A percentile compares a stretch with the other conserved stretches of the same genome.
These are phyloP conservation scores for Phoenicopterus ruber DNA, from an alignment of 2,113 vertebrate genomes.

Conservation along the genomic window DNA sequence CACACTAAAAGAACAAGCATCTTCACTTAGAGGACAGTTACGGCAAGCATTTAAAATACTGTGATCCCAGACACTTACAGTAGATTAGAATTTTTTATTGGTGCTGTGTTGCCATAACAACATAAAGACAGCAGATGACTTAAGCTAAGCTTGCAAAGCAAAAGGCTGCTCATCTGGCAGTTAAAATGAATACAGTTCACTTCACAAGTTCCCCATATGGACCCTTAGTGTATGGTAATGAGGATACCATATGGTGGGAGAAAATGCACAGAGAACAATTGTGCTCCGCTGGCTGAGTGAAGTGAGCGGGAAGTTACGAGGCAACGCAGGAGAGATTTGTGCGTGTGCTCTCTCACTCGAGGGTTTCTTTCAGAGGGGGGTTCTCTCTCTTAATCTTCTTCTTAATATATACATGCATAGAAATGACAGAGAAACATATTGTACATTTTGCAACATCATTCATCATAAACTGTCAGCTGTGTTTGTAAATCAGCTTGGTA, in stretches of 20 bases:
- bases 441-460: constrained; percentile 75
- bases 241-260: constrained; percentile 83
- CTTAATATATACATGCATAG: constrained; percentile 64
- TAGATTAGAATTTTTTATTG: constrained; percentile 86
- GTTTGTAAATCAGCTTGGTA: constrained; percentile 79
- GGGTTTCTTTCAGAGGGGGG: constrained; percentile 63
- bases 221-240: constrained; percentile 84
- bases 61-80: constrained; percentile 79
- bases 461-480: constrained; percentile 79
- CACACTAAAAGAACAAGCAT: constrained; percentile 32
- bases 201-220: constrained; percentile 87
- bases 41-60: constrained; percentile 77
- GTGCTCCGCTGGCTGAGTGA: constrained; percentile 73
- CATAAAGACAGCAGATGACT: constrained; percentile 83
- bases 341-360: constrained; percentile 59
- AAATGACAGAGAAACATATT: constrained; percentile 76
- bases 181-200: constrained; percentile 87
- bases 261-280: constrained; percentile 79
- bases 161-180: constrained; percentile 85
- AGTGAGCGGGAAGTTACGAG: constrained; percentile 65
- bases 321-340: constrained; percentile 60
- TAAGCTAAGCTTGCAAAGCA: constrained; percentile 83
- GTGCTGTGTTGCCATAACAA: constrained; percentile 84
- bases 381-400: constrained; percentile 71
- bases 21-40: constrained; percentile 73